phyloP scores from a whole-genome alignment of 2,797 vertebrate genomes.

The Fistularia tabacaria region DNA sequence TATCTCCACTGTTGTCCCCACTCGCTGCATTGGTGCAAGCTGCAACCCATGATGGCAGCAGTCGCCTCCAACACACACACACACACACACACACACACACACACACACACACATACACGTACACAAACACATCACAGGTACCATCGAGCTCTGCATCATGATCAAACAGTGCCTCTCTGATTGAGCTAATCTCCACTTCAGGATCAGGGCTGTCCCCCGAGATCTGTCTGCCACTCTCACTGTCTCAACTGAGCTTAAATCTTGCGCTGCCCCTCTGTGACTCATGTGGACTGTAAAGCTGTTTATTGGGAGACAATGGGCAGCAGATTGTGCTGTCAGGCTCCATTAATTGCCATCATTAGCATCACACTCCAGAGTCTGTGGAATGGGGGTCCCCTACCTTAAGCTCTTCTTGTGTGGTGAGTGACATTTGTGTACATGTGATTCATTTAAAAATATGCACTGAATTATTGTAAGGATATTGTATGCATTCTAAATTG shows the following conservation, averaged over 20 bases:
- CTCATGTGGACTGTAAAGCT: conserved; percentile 82
- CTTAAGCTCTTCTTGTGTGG: conserved; percentile 61
- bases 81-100: conserved; percentile 21
- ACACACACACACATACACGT: conserved; percentile 26
- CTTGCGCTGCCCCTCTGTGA: conserved; percentile 59
- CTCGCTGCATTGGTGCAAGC: conserved; percentile 53
- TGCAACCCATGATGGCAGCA: conserved; percentile 63
- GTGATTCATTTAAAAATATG: background rate
- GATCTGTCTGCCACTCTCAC: conserved; percentile 49
- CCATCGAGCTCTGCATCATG: conserved; percentile 75
- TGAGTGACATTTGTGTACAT: conserved; percentile 1
- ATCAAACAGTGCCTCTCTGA: conserved; percentile 75
- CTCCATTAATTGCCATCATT: conserved; percentile 98
- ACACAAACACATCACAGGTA: conserved; percentile 24
- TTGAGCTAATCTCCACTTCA: conserved; percentile 95
- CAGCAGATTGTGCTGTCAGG: conserved; percentile 99
- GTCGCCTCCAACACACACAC: conserved; percentile 61
- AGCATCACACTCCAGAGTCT: conserved; percentile 92
- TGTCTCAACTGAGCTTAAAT: conserved; percentile 49
- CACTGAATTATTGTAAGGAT: too few species aligned
- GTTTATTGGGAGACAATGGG: conserved; percentile 91
- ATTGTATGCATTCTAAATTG: too few species aligned
- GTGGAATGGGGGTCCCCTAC: conserved; percentile 67
- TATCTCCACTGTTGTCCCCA: conserved; percentile 48
- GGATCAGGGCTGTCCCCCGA: conserved; percentile 84